A percentile compares a stretch with the other conserved stretches of the same genome.
Evolutionary conservation across 2,888 invertebrate genomes (phyloP).

Genomic region (Cecidostiba fungosa): DNA sequence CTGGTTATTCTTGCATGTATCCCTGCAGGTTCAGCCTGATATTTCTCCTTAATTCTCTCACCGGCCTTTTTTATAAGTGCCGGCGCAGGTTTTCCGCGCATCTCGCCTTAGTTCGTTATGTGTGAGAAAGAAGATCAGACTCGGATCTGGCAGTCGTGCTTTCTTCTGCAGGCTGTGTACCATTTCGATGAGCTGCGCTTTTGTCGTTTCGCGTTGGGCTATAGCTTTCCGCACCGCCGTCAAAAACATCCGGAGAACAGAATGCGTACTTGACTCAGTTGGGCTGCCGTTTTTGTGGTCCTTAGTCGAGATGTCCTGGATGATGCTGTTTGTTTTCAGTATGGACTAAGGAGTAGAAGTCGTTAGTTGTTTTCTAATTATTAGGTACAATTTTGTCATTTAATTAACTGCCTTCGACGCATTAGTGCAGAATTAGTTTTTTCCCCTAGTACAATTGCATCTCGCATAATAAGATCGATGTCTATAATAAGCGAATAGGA

Average conservation of each 20-base stretch:
- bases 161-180: conserved; percentile 84
- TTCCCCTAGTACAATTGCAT: no score
- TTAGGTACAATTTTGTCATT: no score
- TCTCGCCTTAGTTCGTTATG: conserved; percentile 84
- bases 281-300: conserved; percentile 80
- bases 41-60: conserved; percentile 84
- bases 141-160: conserved; percentile 85
- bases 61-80: conserved; percentile 81
- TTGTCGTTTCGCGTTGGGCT: conserved; percentile 85
- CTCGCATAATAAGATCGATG: no score
- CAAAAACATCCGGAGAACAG: conserved; percentile 83
- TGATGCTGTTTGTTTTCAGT: conserved; percentile 8
- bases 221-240: conserved; percentile 85
- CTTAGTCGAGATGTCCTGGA: not conserved
- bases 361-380: no score
- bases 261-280: conserved; percentile 81
- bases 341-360: no score
- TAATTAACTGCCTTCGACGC: no score
- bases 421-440: no score
- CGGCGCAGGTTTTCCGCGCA: conserved; percentile 79
- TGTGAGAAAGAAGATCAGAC: conserved; percentile 86
- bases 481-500: no score
- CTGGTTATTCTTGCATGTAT: conserved; percentile 84
- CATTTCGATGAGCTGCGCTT: conserved; percentile 82
- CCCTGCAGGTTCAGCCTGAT: conserved; percentile 84